Base-by-base conservation (phyloP, 2,888 invertebrate genomes). In the Cantharis nigra region DNA sequence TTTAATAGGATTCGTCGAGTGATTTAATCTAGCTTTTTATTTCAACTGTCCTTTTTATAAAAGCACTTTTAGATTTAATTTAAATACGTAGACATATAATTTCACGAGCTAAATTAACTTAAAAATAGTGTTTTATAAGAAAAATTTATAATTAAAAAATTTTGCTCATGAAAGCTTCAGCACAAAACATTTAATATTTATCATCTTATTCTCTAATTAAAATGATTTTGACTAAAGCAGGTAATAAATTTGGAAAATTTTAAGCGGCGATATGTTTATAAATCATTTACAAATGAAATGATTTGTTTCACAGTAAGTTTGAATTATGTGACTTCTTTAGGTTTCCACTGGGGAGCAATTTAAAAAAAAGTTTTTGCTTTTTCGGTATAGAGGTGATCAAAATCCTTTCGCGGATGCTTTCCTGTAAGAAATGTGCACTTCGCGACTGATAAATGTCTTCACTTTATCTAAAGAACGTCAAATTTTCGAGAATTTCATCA, bases 401-500 rank as follows among this genome's bases (percentile, higher is more conserved):
- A 74, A 74, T 73, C 71, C 67, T 70, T 76, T 76, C 76, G 69
- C 72, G 76, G 76, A 64, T 72, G 33, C 76, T 76, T 77, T 69
- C 28, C 69, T 65, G 23, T 74, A 77, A 77, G 70, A 73, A 77
- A 77, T 73, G 77, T 69, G 67, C 77, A 74, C 74, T 77, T 71
- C 74, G 18, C 63, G 71, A 69, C 74, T 77, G 74, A 77, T 74
- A 75, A 77, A 77, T 77, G 71, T 65, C 63, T 74, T 71, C 14
- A 28, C 73, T 64, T 74, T 49, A 65, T 18, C 20, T 20, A 65
- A 28, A 69, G 28, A 65, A 67, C 72, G 67, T 72, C 20, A 18
- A 23, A 23, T 67, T 67, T 49, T 26, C 33, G 33, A n/a, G 14
- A 67, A 33, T n/a, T 65, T 49, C 9, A 72, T 16, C 30, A 16